Evolutionary conservation across 2,113 vertebrate genomes (phyloP).

Genomic region (Machaerirhynchus nigripectus): DNA sequence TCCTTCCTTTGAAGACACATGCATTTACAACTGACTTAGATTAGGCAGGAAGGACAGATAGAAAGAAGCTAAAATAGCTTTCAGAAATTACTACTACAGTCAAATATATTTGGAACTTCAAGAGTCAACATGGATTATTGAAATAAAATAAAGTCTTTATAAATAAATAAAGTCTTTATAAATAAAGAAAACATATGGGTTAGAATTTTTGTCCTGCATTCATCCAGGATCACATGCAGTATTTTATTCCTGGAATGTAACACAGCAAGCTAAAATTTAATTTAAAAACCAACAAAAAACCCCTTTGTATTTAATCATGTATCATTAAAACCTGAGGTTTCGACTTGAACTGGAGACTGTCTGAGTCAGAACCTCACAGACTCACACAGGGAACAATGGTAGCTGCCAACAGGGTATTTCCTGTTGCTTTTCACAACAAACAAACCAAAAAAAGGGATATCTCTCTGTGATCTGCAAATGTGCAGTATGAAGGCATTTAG

Average conservation of each 20-base stretch:
- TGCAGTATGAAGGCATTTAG: neutral
- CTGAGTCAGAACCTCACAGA: neutral
- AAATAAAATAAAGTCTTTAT: neutral
- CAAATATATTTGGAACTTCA: neutral
- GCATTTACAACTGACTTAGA: neutral
- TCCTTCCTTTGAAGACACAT: neutral
- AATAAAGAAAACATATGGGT: neutral
- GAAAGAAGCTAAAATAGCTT: neutral
- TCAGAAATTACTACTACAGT: neutral
- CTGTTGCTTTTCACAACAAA: neutral
- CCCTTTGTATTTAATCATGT: neutral
- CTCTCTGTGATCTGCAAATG: neutral
- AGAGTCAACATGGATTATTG: neutral
- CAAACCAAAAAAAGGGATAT: neutral
- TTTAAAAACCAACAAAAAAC: accelerated
- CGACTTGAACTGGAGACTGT: neutral
- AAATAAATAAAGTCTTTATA: neutral
- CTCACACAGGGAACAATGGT: neutral
- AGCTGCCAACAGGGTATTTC: neutral
- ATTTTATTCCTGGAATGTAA: neutral
- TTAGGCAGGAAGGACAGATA: neutral
- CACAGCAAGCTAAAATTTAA: neutral
- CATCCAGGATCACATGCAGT: neutral
- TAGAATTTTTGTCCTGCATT: neutral
- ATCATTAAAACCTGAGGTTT: neutral